Evolutionary conservation across 2,797 vertebrate genomes (phyloP).

Genomic region (Enteromius argenteus): DNA sequence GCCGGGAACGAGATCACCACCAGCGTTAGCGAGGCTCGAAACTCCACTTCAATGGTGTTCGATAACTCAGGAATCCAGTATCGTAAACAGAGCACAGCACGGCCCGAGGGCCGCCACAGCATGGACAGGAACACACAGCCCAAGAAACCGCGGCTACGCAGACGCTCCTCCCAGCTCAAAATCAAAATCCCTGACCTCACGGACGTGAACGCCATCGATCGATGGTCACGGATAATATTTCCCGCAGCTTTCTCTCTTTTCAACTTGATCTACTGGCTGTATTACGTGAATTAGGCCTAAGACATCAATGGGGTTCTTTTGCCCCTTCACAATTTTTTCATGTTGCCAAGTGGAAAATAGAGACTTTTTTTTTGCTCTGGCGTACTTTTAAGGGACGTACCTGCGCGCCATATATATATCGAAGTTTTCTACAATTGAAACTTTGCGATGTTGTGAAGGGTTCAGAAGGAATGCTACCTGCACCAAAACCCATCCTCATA

Average conservation of each 20-base stretch:
- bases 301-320: constrained; percentile 64
- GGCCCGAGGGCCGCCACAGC: constrained; percentile 81
- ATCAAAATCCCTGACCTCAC: constrained; percentile 99
- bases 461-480: constrained; percentile 27
- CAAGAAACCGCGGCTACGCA: constrained; percentile 89
- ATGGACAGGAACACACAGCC: constrained; percentile 83
- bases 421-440: constrained; percentile 63
- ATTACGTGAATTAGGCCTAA: constrained; percentile 93
- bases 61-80: constrained; percentile 94
- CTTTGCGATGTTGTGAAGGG: constrained; percentile 45
- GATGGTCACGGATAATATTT: constrained; percentile 98
- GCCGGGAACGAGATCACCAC: constrained; percentile 89
- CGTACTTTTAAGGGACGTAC: constrained; percentile 38
- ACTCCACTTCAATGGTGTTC: constrained; percentile 90
- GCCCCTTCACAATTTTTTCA: constrained; percentile 46
- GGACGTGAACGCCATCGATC: constrained; percentile 97
- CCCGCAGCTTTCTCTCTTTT: constrained; percentile 95
- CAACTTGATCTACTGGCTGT: constrained; percentile 99
- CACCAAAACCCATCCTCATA: constrained; percentile 38
- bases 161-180: constrained; percentile 95
- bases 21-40: constrained; percentile 84
- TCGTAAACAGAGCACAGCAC: constrained; percentile 87
- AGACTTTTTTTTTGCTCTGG: constrained; percentile 73
- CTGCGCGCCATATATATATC: constrained; percentile 52
- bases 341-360: constrained; percentile 59